These are phyloP conservation scores for Oreohelix idahoensis DNA, from an alignment of 1,140 invertebrate genomes.

Conservation along the genomic window DNA sequence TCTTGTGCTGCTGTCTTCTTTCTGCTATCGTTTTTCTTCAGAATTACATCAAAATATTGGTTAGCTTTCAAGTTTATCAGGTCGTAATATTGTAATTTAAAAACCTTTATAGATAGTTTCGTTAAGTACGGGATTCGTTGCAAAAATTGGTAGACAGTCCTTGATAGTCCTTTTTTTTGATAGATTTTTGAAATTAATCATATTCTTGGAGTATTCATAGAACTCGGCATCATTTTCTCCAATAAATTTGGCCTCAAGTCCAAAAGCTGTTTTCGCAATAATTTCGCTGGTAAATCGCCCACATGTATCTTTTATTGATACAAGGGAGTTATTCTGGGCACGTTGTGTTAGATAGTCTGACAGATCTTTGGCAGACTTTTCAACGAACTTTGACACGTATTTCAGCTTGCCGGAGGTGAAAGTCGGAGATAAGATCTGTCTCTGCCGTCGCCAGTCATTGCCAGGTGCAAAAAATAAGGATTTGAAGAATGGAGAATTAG, in stretches of 20 bases:
- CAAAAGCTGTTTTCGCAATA: conserved; percentile 30
- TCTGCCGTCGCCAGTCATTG: not conserved
- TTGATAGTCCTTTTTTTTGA: not conserved
- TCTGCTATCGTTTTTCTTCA: not conserved
- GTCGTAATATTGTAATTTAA: not conserved
- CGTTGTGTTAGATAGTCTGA: not conserved
- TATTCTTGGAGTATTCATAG: conserved; percentile 3
- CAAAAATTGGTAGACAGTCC: not conserved
- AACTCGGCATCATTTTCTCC: conserved; percentile 2
- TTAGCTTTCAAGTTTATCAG: not conserved
- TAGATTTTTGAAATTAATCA: not conserved
- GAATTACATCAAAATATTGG: conserved; percentile 1
- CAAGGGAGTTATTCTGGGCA: not conserved
- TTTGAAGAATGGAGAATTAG: conserved; percentile 16
- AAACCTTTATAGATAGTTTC: not conserved
- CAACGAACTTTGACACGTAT: not conserved
- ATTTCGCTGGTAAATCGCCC: conserved; percentile 5
- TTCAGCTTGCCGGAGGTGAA: conserved; percentile 29
- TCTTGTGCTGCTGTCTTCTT: not conserved
- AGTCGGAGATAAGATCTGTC: conserved; percentile 28
- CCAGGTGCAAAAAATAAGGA: conserved; percentile 12
- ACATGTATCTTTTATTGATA: not conserved
- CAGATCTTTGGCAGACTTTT: conserved; percentile 3
- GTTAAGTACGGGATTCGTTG: not conserved
- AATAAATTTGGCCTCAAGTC: conserved; percentile 12